These are phyloP conservation scores for Aldrovandia affinis DNA, from an alignment of 2,797 vertebrate genomes.

Conservation along the genomic window DNA sequence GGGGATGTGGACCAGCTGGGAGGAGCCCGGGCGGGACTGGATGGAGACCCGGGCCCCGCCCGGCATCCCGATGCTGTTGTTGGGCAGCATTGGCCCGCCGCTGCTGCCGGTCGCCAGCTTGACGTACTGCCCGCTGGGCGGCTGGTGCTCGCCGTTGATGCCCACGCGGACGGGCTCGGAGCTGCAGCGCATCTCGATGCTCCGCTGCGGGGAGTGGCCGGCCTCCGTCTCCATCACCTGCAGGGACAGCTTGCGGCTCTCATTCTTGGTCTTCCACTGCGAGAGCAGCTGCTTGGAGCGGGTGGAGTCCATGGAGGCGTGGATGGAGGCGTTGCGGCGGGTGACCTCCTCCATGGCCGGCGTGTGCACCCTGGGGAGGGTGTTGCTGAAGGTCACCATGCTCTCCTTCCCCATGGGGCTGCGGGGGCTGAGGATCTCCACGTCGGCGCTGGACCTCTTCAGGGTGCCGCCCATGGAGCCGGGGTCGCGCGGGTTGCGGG, in stretches of 20 bases:
- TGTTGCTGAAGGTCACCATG: slow-evolving; percentile 90
- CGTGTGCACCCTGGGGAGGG: slow-evolving; percentile 84
- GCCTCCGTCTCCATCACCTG: slow-evolving; percentile 88
- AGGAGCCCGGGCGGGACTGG: slow-evolving; percentile 90
- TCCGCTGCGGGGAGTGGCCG: slow-evolving; percentile 85
- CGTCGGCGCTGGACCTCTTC: slow-evolving; percentile 88
- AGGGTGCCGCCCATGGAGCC: slow-evolving; percentile 83
- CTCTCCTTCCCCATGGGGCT: slow-evolving; percentile 89
- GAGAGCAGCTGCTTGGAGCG: slow-evolving; percentile 92
- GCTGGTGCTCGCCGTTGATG: slow-evolving; percentile 81
- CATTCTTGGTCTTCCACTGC: slow-evolving; percentile 94
- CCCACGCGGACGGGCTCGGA: slow-evolving; percentile 87
- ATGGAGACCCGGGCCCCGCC: slow-evolving; percentile 87
- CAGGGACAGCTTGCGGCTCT: slow-evolving; percentile 88
- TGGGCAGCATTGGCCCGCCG: slow-evolving; percentile 76
- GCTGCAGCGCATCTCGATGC: slow-evolving; percentile 86
- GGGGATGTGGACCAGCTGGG: slow-evolving; percentile 92
- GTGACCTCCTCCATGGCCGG: slow-evolving; percentile 85
- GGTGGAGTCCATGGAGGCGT: slow-evolving; percentile 92
- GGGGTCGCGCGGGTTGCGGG: slow-evolving; percentile 72
- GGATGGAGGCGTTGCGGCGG: slow-evolving; percentile 87
- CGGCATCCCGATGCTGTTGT: slow-evolving; percentile 76
- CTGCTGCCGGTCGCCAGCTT: slow-evolving; percentile 72
- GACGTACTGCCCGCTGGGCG: slow-evolving; percentile 68
- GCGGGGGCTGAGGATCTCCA: slow-evolving; percentile 86